These are phyloP conservation scores for Pachyramphus minor DNA, from an alignment of 2,113 vertebrate genomes.

Conservation along the genomic window DNA sequence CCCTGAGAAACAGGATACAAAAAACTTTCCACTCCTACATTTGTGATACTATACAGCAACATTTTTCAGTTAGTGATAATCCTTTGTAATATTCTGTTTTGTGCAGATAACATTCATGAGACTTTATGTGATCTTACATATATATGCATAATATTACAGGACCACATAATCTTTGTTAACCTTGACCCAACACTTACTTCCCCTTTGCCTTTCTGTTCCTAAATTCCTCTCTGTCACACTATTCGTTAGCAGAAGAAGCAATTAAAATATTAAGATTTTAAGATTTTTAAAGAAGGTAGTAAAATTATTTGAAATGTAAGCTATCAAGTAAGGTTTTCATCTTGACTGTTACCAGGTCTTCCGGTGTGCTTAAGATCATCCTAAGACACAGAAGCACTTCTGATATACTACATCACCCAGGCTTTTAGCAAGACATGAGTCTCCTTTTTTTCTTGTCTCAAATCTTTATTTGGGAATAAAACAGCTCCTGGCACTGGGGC, in stretches of 20 bases:
- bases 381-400: not conserved
- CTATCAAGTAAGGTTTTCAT: not conserved
- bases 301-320: not conserved
- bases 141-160: not conserved
- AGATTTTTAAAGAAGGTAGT: not conserved
- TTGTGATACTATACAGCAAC: not conserved
- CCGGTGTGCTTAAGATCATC: not conserved
- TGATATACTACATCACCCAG: not conserved
- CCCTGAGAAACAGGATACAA: not conserved
- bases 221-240: not conserved
- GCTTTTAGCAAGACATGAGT: not conserved
- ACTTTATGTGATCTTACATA: not conserved
- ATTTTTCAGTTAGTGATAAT: not conserved
- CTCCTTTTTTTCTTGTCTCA: not conserved
- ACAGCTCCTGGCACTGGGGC: not conserved
- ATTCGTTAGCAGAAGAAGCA: not conserved
- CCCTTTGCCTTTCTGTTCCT: not conserved
- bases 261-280: not conserved
- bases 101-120: not conserved
- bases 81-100: not conserved
- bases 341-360: not conserved
- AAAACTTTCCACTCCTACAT: not conserved
- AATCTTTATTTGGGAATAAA: not conserved
- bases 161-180: not conserved
- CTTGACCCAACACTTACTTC: not conserved